Base-by-base conservation (phyloP, 2,888 invertebrate genomes). In the Ashinkailepas kermadecensis region DNA sequence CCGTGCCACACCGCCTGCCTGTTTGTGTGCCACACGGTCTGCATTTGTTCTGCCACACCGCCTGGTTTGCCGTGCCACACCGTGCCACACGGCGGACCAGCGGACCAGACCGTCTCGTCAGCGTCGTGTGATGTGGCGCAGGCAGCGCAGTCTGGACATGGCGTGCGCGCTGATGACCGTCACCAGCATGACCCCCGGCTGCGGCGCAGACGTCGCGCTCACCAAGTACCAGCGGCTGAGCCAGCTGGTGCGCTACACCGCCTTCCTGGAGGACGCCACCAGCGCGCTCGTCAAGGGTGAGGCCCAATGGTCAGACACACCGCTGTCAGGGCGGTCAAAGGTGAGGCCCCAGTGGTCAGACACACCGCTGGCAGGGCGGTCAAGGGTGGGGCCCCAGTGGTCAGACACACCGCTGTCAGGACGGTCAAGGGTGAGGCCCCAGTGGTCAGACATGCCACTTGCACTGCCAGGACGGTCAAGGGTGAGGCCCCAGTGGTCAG, bases 191-290 rank as follows among this genome's bases (percentile, higher is more conserved):
- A 74, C 74, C 54, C 74, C 74, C 13, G 39, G 39, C 74, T 74
- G 74, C 74, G 74, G 74, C 18, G 18, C 74, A 10, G 74, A 74
- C 18, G 39, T 54, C 18, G 15, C 21, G 54, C 74, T 74, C 39
- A 74, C 74, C 74, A 15, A 54, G 54, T 74, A 74, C 74, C 74
- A 74, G 74, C 74, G 74, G 74, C 74, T 74, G 18, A 74, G 74
- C 54, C 74, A 74, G 74, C 74, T 74, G 18, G 74, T 74, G 39
- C 74, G 74, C 54, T 74, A 74, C 74, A 74, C 74, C 7, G 74
- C 74, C 54, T 74, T 74, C 74, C 74, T 74, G 54, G 74, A 74
- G 74, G 74, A 74, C 74, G 74, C 74, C 54, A 74, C 74, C 74
- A 74, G 74, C 74, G 74, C 74, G 15, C 74, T 74, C 13, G 74